phyloP scores from a whole-genome alignment of 2,888 invertebrate species.

The Aporophyla nigra region DNA sequence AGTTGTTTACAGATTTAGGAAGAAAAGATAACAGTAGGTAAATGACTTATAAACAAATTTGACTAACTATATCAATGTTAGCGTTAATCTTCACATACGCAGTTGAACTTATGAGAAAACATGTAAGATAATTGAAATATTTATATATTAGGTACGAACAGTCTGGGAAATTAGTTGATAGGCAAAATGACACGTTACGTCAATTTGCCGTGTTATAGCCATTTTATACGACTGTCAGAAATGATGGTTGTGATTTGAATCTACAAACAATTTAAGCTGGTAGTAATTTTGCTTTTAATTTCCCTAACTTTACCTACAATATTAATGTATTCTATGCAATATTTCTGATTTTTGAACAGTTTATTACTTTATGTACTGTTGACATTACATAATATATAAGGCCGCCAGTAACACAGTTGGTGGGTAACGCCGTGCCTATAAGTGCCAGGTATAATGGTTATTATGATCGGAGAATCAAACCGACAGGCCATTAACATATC shows the following conservation, averaged over 20 bases:
- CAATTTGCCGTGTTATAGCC: neutral
- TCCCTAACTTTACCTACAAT: neutral
- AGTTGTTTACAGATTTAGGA: too few species aligned
- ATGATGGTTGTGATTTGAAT: neutral
- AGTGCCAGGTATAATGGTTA: neutral
- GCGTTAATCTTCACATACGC: too few species aligned
- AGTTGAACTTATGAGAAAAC: neutral
- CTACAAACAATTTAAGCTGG: neutral
- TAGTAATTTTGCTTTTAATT: neutral
- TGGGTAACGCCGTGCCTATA: neutral
- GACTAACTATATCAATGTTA: too few species aligned
- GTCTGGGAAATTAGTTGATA: neutral
- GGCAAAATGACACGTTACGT: neutral
- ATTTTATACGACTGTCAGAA: neutral
- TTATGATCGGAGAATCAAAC: neutral
- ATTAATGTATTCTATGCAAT: too few species aligned
- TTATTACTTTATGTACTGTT: too few species aligned
- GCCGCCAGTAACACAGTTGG: neutral
- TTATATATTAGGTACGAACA: neutral
- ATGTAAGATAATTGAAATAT: neutral
- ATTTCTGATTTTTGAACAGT: too few species aligned
- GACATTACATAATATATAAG: too few species aligned
- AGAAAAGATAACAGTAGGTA: too few species aligned
- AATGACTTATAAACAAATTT: too few species aligned
- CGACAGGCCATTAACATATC: constrained; percentile 1